A percentile compares a stretch with the other conserved stretches of the same genome.
phyloP scores from a whole-genome alignment of 2,797 vertebrate genomes.

The Coccyzus lansbergi region DNA sequence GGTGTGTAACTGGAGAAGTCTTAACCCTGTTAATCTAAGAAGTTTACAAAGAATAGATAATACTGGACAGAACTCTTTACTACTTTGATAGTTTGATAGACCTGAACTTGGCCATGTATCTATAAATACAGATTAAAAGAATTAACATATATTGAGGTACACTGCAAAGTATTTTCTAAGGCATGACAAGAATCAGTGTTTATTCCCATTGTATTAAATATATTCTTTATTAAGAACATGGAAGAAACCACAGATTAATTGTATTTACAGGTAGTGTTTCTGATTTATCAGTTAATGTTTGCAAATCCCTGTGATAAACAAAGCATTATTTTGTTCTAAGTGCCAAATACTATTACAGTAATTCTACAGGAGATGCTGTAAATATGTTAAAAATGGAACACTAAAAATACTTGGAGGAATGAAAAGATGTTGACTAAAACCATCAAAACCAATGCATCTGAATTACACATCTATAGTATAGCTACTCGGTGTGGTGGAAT shows the following conservation, averaged over 20 bases:
- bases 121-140: background rate
- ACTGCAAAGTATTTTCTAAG: background rate
- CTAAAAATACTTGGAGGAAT: background rate
- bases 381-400: background rate
- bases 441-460: background rate
- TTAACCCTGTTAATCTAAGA: background rate
- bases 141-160: background rate
- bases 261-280: background rate
- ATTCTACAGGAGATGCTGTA: background rate
- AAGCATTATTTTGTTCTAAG: background rate
- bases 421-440: background rate
- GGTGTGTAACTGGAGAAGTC: background rate
- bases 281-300: background rate
- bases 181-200: background rate
- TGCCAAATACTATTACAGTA: background rate
- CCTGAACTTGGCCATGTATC: background rate
- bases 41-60: background rate
- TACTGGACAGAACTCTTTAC: background rate
- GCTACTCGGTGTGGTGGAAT: background rate
- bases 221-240: background rate
- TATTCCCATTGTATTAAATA: background rate
- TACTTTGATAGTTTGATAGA: background rate
- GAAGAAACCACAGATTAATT: background rate
- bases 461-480: background rate
- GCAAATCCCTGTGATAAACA: background rate